Evolutionary conservation across 2,888 invertebrate genomes (phyloP), one percentile per base, ranked within the genome.

Genomic region (Scelioninae gen. 2): DNA sequence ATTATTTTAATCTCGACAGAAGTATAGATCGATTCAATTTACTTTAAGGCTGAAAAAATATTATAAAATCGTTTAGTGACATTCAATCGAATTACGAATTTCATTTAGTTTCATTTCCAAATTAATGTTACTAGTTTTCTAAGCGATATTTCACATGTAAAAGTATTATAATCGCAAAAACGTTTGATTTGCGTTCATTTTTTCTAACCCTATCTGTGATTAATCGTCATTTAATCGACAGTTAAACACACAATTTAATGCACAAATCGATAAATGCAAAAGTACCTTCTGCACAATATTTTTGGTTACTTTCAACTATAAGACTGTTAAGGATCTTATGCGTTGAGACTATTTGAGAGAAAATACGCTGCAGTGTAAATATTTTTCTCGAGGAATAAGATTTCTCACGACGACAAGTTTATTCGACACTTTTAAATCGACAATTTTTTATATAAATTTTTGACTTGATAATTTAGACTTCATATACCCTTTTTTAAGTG

Each of bases 161-260:
- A 37, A 52, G 41, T 18, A 25, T 60, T 60, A 35, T 25, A 19
- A 48, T 35, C 13, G 19, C 15, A 25, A 43, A 33, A 6, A 22
- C 9, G 15, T 60, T 33, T 50, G 18, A 31, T 48, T 55, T 46
- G 10, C 2, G 10, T 70, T 15, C 2, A 11, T 70, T 15, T 22
- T 31, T 65, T 61, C 4, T 25, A 9, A 67, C 50, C 43, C 50
- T 67, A 37, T 70, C 74, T 74, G 70, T 67, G 67, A 71, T 74
- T 71, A 70, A 71, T 57, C 52, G 61, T 57, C 45, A 55, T 74
- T 61, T 28, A 25, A 70, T 61, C 31, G 25, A 65, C 57, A 55
- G 9, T 52, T 53, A 31, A 68, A 39, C 22, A 70, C 46, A 58
- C 43, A 31, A 22, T 50, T 45, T 65, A 64, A 48, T 65, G 65